These are phyloP conservation scores for Dufourea novaeangliae DNA, from an alignment of 1,140 invertebrate species.

Conservation along the genomic window DNA sequence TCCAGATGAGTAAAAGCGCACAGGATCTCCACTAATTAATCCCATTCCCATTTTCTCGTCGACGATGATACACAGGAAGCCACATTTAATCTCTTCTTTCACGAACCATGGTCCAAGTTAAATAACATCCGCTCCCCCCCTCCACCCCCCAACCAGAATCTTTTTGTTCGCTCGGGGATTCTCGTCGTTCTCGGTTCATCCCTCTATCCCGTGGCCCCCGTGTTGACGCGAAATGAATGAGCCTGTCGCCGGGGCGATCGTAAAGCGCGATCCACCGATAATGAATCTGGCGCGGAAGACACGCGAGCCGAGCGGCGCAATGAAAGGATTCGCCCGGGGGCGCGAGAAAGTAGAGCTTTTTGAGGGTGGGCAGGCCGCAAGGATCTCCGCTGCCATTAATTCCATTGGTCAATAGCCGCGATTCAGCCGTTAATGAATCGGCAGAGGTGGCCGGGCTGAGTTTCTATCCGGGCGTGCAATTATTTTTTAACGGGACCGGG, in stretches of 20 bases:
- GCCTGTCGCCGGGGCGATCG: neutral
- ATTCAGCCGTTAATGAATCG: conserved; percentile 10
- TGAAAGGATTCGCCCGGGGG: neutral
- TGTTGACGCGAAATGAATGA: neutral
- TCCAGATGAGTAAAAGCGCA: neutral
- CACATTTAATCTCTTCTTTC: neutral
- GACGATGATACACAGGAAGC: neutral
- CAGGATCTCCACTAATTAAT: neutral
- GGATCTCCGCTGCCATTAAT: neutral
- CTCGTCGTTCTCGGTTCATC: neutral
- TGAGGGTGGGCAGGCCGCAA: neutral
- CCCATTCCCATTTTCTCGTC: neutral
- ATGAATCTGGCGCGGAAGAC: conserved; percentile 1
- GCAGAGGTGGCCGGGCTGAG: neutral
- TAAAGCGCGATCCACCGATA: neutral
- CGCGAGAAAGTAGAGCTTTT: too few relatives aligned
- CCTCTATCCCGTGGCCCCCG: neutral
- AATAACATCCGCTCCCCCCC: conserved; percentile 6
- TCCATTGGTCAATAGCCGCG: neutral
- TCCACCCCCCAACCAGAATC: neutral
- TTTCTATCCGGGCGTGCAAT: neutral
- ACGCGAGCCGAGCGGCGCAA: neutral
- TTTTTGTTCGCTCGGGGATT: neutral
- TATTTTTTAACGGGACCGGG: neutral
- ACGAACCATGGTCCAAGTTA: neutral